These are phyloP conservation scores for Holothuria scabra DNA, from an alignment of 53 echinoderm and acorn worm species.

Conservation along the genomic window DNA sequence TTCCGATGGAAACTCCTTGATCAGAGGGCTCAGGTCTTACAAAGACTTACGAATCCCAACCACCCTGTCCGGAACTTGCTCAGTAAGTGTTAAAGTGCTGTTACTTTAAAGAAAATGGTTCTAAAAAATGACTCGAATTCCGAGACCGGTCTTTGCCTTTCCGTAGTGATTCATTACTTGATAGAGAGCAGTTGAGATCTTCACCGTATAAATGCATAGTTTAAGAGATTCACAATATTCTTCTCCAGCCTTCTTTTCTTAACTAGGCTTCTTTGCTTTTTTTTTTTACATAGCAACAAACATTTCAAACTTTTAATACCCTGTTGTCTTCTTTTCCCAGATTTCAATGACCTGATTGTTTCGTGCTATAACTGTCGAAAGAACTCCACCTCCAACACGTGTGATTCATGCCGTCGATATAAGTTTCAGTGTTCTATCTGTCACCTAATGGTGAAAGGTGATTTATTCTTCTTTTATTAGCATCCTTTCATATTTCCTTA, in stretches of 20 bases:
- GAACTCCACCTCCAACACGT: conserved; percentile 57
- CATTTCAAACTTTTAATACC: too few relatives aligned
- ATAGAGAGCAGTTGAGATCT: too few relatives aligned
- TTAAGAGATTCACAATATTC: too few relatives aligned
- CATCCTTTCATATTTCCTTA: too few relatives aligned
- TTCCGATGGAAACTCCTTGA: conserved; percentile 85
- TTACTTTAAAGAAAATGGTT: too few relatives aligned
- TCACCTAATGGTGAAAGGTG: conserved; percentile 89
- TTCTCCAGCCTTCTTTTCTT: too few relatives aligned
- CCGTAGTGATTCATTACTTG: too few relatives aligned
- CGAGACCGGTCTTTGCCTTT: too few relatives aligned
- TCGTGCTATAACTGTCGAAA: conserved; percentile 79
- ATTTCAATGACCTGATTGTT: conserved; percentile 74
- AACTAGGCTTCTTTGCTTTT: too few relatives aligned
- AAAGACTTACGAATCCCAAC: conserved; percentile 68
- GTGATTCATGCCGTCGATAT: conserved; percentile 75
- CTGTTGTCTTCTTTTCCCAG: conserved; percentile 29
- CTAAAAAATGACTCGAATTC: too few relatives aligned
- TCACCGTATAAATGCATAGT: too few relatives aligned
- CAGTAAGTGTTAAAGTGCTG: conserved; percentile 9
- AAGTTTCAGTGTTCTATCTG: conserved; percentile 90
- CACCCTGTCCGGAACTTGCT: conserved; percentile 14
- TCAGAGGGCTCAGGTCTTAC: conserved; percentile 77
- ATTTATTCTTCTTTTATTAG: conserved; percentile 14
- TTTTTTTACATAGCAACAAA: too few relatives aligned